A percentile compares a stretch with the other conserved stretches of the same genome.
Evolutionary conservation across 2,888 invertebrate genomes (phyloP).

Genomic region (Dicranocentrus wangi): DNA sequence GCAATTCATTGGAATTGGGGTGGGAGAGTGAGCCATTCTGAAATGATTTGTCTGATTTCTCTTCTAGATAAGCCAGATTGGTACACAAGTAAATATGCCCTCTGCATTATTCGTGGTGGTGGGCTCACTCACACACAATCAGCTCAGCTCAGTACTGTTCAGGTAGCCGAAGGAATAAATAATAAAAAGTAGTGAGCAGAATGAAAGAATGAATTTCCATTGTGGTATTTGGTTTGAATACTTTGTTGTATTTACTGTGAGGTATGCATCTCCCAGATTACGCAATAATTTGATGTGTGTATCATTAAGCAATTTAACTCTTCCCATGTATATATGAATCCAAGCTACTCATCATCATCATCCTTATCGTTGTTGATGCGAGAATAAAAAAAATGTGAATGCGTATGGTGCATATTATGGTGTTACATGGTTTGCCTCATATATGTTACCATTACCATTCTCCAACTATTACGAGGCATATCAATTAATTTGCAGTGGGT

Average conservation of each 20-base stretch:
- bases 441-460: background rate
- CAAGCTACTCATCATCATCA: background rate
- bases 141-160: no score
- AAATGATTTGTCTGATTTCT: slow-evolving; percentile 16
- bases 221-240: background rate
- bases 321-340: background rate
- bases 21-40: no score
- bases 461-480: background rate
- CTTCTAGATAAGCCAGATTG: slow-evolving; percentile 9
- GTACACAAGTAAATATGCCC: background rate
- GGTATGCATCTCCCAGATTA: background rate
- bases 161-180: no score
- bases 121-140: no score
- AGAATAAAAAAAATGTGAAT: no score
- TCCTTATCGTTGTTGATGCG: no score
- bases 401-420: no score
- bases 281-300: background rate
- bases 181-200: no score
- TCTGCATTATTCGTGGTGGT: background rate
- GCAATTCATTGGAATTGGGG: no score
- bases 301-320: background rate
- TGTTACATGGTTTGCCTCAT: background rate
- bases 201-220: no score
- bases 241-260: background rate
- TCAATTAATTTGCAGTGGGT: no score